phyloP scores from a whole-genome alignment of 2,797 vertebrate genomes.

The Sebastes kiyomatsui region DNA sequence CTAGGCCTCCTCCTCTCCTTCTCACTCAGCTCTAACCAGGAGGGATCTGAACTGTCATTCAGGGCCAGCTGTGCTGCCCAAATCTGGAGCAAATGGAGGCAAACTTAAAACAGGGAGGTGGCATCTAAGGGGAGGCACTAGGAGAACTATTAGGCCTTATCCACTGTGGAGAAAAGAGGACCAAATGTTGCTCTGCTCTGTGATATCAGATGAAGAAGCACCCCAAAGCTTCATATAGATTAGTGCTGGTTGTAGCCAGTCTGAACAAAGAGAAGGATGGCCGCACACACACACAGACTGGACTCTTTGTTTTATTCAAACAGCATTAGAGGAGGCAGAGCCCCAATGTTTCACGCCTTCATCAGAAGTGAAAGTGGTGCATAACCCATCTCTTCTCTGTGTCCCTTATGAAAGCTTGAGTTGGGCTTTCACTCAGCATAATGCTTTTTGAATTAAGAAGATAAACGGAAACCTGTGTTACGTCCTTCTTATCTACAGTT shows the following conservation, averaged over 20 bases:
- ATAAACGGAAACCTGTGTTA: neutral
- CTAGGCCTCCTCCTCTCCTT: constrained; percentile 49
- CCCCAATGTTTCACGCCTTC: neutral
- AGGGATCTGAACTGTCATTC: constrained; percentile 56
- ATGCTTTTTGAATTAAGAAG: neutral
- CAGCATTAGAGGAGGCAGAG: neutral
- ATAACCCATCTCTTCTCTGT: neutral
- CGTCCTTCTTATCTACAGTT: neutral
- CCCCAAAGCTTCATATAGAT: neutral
- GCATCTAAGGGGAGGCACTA: neutral
- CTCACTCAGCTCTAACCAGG: constrained; percentile 23
- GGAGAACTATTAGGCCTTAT: neutral
- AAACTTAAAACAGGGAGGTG: constrained; percentile 3
- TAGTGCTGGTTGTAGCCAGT: constrained; percentile 3
- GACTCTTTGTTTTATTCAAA: constrained; percentile 14
- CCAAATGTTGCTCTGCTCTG: neutral
- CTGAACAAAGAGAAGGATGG: constrained; percentile 58
- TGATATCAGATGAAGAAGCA: neutral
- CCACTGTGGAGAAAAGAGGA: neutral
- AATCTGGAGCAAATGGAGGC: constrained; percentile 41
- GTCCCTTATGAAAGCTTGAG: neutral
- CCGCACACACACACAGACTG: constrained; percentile 13
- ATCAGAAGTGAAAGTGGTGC: constrained; percentile 4
- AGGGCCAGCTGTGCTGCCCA: constrained; percentile 55
- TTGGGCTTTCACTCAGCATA: neutral